Evolutionary conservation across 2,797 vertebrate species (phyloP), one percentile per base, ranked within the genome.

Genomic region (Luscinia luscinia): DNA sequence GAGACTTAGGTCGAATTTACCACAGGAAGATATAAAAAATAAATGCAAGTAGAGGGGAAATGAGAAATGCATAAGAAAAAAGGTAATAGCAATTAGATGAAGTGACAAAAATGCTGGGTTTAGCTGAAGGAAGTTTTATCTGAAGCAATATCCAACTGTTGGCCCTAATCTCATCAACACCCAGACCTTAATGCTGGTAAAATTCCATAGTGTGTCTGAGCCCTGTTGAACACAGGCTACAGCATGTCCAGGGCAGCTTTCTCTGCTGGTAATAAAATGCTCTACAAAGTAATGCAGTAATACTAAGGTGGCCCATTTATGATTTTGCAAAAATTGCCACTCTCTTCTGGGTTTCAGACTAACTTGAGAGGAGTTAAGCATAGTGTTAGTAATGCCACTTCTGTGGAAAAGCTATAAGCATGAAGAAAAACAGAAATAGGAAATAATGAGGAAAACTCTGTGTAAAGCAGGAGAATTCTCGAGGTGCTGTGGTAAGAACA

Each of bases 371-470:
- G 58, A 68, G 87, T 95, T 93, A 89, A 89, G 52, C 73, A 69
- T 32, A 46, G 55, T 49, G 41, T 69, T 89, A 78, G 54, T 69
- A 85, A 70, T 73, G 48, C 59, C 45, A 82, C 73, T 93, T 93
- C 84, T 81, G 79, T 69, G 55, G 63, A 62, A 92, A 96, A 88
- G 41, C 89, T 69, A 46, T 66, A 88, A 75, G 51, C 69, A 74
- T 84, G 87, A 86, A 90, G 80, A 64, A 83, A 95, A 91, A 87
- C 48, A 88, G 87, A 90, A 87, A 76, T 4, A 85, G 54, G 69
- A 87, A 92, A 91, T 93, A 81, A 96, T 78, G 80, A 95, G 59
- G 76, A 78, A 87, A 91, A 81, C 36, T 59, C 46, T 73, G 62
- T 49, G 43, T 73, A 89, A 95, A 93, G 84, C 66, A 59, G 72